Evolutionary conservation across 35 echinoderm and acorn worm genomes (phyloP).

Genomic region (Ptychodera flava): DNA sequence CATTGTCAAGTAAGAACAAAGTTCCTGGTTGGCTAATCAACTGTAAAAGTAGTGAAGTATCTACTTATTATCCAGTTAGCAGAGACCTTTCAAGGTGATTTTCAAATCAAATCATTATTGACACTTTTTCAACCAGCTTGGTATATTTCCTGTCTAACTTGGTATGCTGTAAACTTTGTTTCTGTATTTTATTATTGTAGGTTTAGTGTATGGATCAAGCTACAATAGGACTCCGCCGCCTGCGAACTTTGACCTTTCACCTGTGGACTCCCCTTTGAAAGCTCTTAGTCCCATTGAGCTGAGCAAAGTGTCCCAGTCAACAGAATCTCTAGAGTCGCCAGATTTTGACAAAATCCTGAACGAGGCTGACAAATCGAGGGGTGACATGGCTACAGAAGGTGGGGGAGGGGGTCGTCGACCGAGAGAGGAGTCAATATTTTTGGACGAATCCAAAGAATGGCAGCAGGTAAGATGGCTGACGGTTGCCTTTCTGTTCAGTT

Average conservation of each 20-base stretch:
- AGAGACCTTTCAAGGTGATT: too few relatives aligned
- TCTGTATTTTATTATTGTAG: conserved; percentile 30
- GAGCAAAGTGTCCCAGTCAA: background rate
- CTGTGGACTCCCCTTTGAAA: conserved; percentile 12
- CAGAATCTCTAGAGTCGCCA: background rate
- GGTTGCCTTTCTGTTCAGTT: too few relatives aligned
- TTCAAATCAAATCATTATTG: too few relatives aligned
- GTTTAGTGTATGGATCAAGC: conserved; percentile 79
- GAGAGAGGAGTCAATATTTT: background rate
- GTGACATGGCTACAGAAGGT: background rate
- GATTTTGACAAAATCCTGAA: background rate
- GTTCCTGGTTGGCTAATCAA: too few relatives aligned
- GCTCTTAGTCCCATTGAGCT: background rate
- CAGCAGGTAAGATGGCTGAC: conserved; percentile 67
- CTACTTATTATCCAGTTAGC: too few relatives aligned
- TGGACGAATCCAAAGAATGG: conserved; percentile 79
- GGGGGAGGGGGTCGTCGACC: background rate
- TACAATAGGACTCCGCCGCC: background rate
- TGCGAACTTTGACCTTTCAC: background rate
- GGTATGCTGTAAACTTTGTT: too few relatives aligned
- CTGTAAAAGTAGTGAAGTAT: too few relatives aligned
- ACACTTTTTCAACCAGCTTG: too few relatives aligned
- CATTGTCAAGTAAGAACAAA: too few relatives aligned
- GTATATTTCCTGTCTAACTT: too few relatives aligned
- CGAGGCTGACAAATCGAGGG: background rate